Base-by-base conservation (phyloP, 2,888 invertebrate genomes). In the Seira musarum region DNA sequence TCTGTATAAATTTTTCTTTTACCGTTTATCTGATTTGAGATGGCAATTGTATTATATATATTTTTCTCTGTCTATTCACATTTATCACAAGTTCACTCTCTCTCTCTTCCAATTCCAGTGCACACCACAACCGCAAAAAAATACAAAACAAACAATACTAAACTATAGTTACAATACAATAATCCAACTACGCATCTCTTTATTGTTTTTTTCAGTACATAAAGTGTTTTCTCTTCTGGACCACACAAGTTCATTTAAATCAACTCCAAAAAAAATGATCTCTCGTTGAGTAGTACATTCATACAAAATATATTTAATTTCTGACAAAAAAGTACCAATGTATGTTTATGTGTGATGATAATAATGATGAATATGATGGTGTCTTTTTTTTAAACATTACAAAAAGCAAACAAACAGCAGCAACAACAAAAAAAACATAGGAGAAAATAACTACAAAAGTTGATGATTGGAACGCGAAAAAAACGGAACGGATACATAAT, bases 401-500 rank as follows among this genome's bases (percentile, higher is more conserved):
- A 49, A 49, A 60, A 21, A 60, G n/a, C 30, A 30, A 21, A 60
- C 60, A 60, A 60, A 10, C 6, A 40, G 30, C 30, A 30, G 2
- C 2, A 30, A 30, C 30, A 30, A 30, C 30, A 8, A 30, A 30
- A 30, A 30, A 30, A 60, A 60, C 60, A 30, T 30, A 60, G 60
- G 60, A 60, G 60, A 60, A 60, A 60, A 60, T 21, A 21, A 60
- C 60, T 60, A 60, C 60, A 60, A 60, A 60, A 60, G 13, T 49
- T 49, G 15, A 49, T 69, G 15, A 69, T 24, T 22, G 1, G 68
- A 69, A 76, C 66, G 80, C 72, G 80, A 60, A 3, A 49, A 13
- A n/a, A 60, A 67, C 71, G 71, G 75, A 21, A 81, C 71, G 76
- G 69, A 60, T 60, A 60, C 19, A 67, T 40, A 49, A n/a, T 49